Evolutionary conservation across 2,888 invertebrate species (phyloP).

Genomic region (Phortica okadai): DNA sequence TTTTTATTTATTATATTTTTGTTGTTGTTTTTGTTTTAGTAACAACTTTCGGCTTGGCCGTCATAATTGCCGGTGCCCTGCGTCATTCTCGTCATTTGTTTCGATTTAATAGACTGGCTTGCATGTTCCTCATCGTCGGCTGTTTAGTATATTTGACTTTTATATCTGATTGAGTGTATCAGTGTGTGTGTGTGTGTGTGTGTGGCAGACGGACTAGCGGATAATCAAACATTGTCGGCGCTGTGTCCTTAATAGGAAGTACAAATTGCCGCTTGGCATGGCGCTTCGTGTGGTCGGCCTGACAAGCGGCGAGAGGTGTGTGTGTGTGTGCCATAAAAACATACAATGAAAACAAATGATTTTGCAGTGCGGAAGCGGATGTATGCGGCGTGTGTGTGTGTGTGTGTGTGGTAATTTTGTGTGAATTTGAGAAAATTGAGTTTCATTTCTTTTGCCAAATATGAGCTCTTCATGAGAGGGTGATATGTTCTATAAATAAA

Average conservation of each 20-base stretch:
- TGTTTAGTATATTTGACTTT: not conserved
- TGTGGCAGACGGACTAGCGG: not conserved
- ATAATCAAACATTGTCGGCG: slow-evolving; percentile 29
- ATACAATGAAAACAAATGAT: not conserved
- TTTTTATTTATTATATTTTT: not conserved
- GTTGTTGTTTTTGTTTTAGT: not conserved
- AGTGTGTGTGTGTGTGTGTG: not conserved
- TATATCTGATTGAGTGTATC: not conserved
- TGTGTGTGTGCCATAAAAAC: not conserved
- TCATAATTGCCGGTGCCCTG: slow-evolving; percentile 12
- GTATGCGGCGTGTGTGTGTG: not conserved
- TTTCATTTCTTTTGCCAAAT: too few species aligned
- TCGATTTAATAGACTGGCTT: slow-evolving; percentile 15
- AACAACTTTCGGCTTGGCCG: not conserved
- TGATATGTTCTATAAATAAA: too few species aligned
- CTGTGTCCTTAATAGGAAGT: not conserved
- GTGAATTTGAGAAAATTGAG: not conserved
- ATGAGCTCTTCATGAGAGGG: too few species aligned
- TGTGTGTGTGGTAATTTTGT: not conserved
- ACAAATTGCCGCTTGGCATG: not conserved
- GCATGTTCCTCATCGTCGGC: slow-evolving; percentile 6
- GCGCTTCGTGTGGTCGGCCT: not conserved
- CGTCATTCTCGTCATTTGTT: not conserved
- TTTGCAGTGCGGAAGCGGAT: not conserved
- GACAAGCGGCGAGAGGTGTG: slow-evolving; percentile 3